Percentiles rank a stretch among this genome's conserved stretches.
Evolutionary conservation across 2,888 invertebrate species (phyloP).

Genomic region (Scaptomyza reducta): DNA sequence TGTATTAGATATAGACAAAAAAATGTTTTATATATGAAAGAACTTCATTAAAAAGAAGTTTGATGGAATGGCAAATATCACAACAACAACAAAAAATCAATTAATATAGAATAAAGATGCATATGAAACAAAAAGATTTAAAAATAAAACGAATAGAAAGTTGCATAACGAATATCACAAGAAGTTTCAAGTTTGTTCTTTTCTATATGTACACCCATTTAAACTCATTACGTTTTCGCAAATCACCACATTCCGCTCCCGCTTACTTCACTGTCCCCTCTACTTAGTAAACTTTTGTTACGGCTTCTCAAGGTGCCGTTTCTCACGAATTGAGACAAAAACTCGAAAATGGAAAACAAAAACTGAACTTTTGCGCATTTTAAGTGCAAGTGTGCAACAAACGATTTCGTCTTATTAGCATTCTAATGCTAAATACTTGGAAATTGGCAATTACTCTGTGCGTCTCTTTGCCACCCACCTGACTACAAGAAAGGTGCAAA

Average conservation of each 20-base stretch:
- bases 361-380: slow-evolving; percentile 17
- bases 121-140: too few relatives aligned
- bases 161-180: not conserved
- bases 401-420: slow-evolving; percentile 34
- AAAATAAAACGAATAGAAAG: not conserved
- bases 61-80: too few relatives aligned
- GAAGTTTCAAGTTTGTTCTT: not conserved
- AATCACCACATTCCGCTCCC: not conserved
- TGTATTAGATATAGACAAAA: too few relatives aligned
- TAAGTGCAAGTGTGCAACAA: slow-evolving; percentile 7
- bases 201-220: not conserved
- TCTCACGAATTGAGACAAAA: slow-evolving; percentile 44
- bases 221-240: not conserved
- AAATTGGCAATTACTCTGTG: not conserved
- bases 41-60: too few relatives aligned
- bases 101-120: too few relatives aligned
- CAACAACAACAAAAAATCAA: too few relatives aligned
- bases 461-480: not conserved
- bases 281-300: not conserved
- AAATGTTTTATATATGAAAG: too few relatives aligned
- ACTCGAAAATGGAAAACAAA: slow-evolving; percentile 20
- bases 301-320: slow-evolving; percentile 45
- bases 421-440: slow-evolving; percentile 28
- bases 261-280: not conserved
- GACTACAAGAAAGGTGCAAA: too few relatives aligned